A percentile compares a stretch with the other conserved stretches of the same genome.
Evolutionary conservation across 2,797 vertebrate species (phyloP).

Genomic region (Adelosebastes latens): DNA sequence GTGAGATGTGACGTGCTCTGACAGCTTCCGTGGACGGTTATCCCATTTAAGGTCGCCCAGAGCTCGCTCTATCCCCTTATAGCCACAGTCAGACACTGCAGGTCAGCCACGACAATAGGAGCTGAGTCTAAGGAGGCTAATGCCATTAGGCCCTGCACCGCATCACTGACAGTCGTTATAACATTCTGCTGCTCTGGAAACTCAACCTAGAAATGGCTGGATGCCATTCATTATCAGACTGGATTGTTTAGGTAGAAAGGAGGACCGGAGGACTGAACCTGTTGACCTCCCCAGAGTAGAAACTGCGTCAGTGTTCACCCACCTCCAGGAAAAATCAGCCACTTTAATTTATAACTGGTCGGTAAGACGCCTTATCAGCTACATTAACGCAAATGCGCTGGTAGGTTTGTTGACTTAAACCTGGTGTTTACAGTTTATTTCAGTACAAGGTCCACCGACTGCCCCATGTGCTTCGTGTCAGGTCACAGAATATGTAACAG

Average conservation of each 20-base stretch:
- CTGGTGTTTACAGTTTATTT: slow-evolving; percentile 47
- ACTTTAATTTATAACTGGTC: slow-evolving; percentile 22
- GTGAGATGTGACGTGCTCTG: slow-evolving; percentile 63
- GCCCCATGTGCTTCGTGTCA: background rate
- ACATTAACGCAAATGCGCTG: slow-evolving; percentile 20
- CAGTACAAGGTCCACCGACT: slow-evolving; percentile 51
- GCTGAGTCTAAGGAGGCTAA: slow-evolving; percentile 54
- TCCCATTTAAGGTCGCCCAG: slow-evolving; percentile 72
- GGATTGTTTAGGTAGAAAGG: background rate
- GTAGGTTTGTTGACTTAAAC: slow-evolving; percentile 50
- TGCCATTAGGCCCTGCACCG: slow-evolving; percentile 54
- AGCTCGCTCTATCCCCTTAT: slow-evolving; percentile 59
- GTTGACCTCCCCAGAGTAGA: background rate
- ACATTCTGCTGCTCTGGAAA: slow-evolving; percentile 45
- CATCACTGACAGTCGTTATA: slow-evolving; percentile 30
- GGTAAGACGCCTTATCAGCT: slow-evolving; percentile 43
- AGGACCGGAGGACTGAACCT: background rate
- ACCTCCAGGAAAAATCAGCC: background rate
- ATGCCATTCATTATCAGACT: slow-evolving; percentile 29
- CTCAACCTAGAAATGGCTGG: slow-evolving; percentile 16
- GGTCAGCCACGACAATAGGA: slow-evolving; percentile 46
- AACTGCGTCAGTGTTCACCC: background rate
- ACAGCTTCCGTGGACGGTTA: slow-evolving; percentile 61
- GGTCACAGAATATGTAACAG: slow-evolving; percentile 12
- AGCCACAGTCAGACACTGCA: slow-evolving; percentile 38